Evolutionary conservation across 2,888 invertebrate genomes (phyloP).

Genomic region (Euzetes globulus): DNA sequence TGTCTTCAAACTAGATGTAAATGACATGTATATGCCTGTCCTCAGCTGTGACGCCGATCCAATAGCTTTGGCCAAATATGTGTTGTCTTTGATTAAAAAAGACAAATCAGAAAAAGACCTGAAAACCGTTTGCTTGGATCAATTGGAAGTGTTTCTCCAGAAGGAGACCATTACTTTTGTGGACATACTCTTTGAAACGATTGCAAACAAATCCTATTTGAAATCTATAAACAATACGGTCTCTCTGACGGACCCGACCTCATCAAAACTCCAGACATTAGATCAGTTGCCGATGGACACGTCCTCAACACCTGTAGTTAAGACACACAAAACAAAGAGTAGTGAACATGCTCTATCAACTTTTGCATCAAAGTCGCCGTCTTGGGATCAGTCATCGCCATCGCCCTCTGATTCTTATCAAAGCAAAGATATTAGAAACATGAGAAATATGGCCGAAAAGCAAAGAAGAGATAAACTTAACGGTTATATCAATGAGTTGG

Average conservation of each 20-base stretch:
- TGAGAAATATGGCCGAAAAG: conserved; percentile 79
- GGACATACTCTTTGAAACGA: conserved; percentile 66
- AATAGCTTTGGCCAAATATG: conserved; percentile 88
- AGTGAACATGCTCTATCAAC: too few species aligned
- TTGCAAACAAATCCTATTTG: conserved; percentile 58
- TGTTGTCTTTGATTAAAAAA: conserved; percentile 90
- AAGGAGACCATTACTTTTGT: conserved; percentile 85
- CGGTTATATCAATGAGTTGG: conserved; percentile 71
- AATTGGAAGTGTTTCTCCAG: conserved; percentile 89
- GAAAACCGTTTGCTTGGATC: conserved; percentile 80
- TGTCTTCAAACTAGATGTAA: neutral
- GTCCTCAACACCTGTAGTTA: too few species aligned
- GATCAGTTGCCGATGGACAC: too few species aligned
- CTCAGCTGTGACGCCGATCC: conserved; percentile 94
- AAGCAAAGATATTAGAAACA: neutral
- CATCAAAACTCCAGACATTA: too few species aligned
- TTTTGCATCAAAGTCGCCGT: too few species aligned
- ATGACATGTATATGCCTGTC: too few species aligned
- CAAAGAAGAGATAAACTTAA: conserved; percentile 81
- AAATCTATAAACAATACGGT: too few species aligned
- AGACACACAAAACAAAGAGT: too few species aligned
- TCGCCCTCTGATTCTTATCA: too few species aligned
- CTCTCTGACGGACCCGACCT: too few species aligned
- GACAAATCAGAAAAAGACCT: conserved; percentile 83
- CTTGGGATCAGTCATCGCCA: too few species aligned